Base-by-base conservation (phyloP, 2,888 invertebrate species). In the Brassicogethes aeneus region DNA sequence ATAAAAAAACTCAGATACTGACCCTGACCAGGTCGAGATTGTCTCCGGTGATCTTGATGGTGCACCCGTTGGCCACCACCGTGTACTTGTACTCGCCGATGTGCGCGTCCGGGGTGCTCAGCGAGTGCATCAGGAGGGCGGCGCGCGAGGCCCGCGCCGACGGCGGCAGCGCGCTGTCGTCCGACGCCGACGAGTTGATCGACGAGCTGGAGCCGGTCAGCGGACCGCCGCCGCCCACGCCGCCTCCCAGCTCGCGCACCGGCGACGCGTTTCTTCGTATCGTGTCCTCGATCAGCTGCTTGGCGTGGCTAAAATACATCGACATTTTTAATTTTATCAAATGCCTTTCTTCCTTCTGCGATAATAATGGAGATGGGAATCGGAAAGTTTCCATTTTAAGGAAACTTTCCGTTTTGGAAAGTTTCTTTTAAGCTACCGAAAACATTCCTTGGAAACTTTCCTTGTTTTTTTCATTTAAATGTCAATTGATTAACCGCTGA, bases 181-280 rank as follows among this genome's bases (percentile, higher is more conserved):
- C 78, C 2, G 82, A 80, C 47, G 82, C 82, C 52, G 80, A 80
- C 50, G 85, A 86, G 65, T 86, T 85, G 43, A 86, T 75, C 47
- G 85, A 86, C 38, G 83, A 85, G 63, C 83, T 85, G 42, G 85
- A 85, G 43, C 81, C 84, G 42, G 76, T 78, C 40, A 74, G 66
- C 43, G 76, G 76, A 52, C 75, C 75, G 1, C 50, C 51, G 23
- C 5, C 23, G 39, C 73, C 72, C 38, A 72, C 69, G 43, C 76
- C 74, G 49, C 66, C 60, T 48, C 73, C 73, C 57, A 83, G 77
- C 54, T 79, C 70, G 55, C 88, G 77, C 55, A 91, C 86, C 39
- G 93, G 92, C 37, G 93, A 94, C 54, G 92, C 91, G 73, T 95
- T 95, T 62, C 93, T 82, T 51, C 90, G 80, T 60, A 95, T 95